These are phyloP conservation scores for Pheucticus melanocephalus DNA, from an alignment of 2,113 vertebrate species.

Conservation along the genomic window DNA sequence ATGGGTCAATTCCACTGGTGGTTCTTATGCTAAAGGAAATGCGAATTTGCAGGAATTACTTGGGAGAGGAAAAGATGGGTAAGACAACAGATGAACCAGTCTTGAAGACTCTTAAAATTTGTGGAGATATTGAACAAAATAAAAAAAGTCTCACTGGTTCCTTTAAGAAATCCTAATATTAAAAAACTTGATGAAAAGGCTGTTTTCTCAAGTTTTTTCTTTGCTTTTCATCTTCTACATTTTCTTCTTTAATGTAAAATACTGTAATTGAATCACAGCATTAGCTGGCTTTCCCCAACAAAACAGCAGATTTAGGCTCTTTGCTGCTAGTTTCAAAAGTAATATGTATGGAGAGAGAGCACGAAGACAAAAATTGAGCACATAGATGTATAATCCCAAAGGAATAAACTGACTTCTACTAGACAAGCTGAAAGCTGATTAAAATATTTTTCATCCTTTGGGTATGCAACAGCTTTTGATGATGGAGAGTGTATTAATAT, in stretches of 20 bases:
- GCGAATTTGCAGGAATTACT: neutral
- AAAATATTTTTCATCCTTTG: slow-evolving; percentile 81
- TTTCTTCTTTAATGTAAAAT: slow-evolving; percentile 24
- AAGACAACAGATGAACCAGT: neutral
- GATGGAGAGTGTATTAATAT: slow-evolving; percentile 79
- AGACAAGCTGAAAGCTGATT: slow-evolving; percentile 79
- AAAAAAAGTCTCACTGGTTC: neutral
- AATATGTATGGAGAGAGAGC: neutral
- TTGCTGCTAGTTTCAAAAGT: slow-evolving; percentile 53
- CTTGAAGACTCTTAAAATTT: neutral
- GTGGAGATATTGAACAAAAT: neutral
- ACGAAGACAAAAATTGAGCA: slow-evolving; percentile 55
- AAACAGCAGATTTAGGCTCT: slow-evolving; percentile 44
- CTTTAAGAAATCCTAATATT: neutral
- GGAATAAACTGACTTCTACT: slow-evolving; percentile 72
- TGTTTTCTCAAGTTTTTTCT: neutral
- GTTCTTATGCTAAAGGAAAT: neutral
- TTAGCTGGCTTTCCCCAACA: slow-evolving; percentile 33
- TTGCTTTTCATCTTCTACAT: neutral
- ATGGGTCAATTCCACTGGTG: neutral
- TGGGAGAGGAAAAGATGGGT: neutral
- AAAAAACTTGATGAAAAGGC: neutral
- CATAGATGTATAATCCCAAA: slow-evolving; percentile 64
- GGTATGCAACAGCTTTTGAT: slow-evolving; percentile 81
- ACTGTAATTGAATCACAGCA: slow-evolving; percentile 45